Evolutionary conservation across 2,797 vertebrate genomes (phyloP).

Genomic region (Tangara arthus): DNA sequence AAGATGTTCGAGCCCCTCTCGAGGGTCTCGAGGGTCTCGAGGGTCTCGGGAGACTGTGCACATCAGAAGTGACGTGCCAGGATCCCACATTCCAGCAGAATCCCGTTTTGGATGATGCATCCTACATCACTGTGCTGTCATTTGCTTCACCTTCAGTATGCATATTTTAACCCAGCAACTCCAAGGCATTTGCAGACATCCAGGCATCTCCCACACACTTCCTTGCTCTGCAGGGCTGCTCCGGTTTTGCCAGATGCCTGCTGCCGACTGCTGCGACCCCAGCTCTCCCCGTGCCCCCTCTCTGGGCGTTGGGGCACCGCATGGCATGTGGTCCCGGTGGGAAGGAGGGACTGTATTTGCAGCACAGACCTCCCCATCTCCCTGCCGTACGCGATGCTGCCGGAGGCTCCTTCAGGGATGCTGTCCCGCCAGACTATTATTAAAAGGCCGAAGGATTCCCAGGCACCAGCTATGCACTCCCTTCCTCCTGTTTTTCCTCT

Average conservation of each 20-base stretch:
- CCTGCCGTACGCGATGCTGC: neutral
- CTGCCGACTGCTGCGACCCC: neutral
- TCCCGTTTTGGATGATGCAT: rapidly evolving
- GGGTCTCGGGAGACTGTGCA: too few relatives aligned
- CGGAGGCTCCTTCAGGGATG: neutral
- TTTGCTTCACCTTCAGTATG: neutral
- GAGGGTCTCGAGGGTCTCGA: too few relatives aligned
- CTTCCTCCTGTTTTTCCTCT: neutral
- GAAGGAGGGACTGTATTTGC: neutral
- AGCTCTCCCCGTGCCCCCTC: neutral
- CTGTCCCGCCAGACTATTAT: neutral
- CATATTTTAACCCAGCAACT: neutral
- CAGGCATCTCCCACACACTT: neutral
- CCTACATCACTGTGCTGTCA: neutral
- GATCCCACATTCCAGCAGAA: too few relatives aligned
- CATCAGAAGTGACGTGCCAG: too few relatives aligned
- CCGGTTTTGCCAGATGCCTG: neutral
- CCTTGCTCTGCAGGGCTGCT: rapidly evolving
- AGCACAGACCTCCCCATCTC: neutral
- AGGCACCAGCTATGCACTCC: neutral
- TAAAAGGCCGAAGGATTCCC: neutral
- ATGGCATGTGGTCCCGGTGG: too few relatives aligned
- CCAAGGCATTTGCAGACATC: neutral
- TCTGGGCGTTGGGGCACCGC: rapidly evolving
- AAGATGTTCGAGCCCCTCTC: too few relatives aligned